phyloP scores from a whole-genome alignment of 2,888 invertebrate genomes.

The Ephialtes manifestator region DNA sequence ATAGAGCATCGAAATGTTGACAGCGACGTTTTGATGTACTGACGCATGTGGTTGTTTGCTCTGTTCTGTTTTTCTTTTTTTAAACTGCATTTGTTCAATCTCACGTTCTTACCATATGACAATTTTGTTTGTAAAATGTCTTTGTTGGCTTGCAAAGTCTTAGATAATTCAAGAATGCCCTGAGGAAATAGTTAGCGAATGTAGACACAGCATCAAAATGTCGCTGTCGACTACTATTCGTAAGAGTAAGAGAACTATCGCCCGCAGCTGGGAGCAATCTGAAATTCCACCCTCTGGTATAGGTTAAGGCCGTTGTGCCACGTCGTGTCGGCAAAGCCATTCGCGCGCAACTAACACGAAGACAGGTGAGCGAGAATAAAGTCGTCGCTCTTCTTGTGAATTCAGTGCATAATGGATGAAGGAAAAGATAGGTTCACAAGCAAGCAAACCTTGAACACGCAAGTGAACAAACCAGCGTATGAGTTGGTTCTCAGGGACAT shows the following conservation, averaged over 20 bases:
- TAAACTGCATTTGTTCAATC: no score
- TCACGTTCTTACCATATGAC: no score
- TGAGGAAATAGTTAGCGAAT: slow-evolving; percentile 4
- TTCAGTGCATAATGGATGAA: slow-evolving; percentile 65
- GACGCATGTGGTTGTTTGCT: no score
- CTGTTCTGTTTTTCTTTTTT: no score
- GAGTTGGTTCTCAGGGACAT: not conserved
- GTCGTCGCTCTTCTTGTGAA: slow-evolving; percentile 52
- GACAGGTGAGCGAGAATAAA: slow-evolving; percentile 51
- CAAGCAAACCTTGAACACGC: slow-evolving; percentile 31
- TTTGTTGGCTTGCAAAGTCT: not conserved
- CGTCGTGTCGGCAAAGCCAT: slow-evolving; percentile 19
- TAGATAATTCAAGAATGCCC: not conserved
- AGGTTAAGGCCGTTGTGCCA: slow-evolving; percentile 4
- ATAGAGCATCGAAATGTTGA: not conserved
- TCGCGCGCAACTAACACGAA: slow-evolving; percentile 18
- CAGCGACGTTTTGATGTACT: no score
- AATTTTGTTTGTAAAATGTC: not conserved
- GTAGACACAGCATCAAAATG: not conserved
- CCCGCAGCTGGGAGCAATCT: slow-evolving; percentile 25
- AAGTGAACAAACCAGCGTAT: slow-evolving; percentile 38
- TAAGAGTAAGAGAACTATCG: slow-evolving; percentile 13
- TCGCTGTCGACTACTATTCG: not conserved
- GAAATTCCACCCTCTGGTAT: slow-evolving; percentile 35
- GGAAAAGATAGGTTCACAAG: slow-evolving; percentile 53